Evolutionary conservation across 2,113 vertebrate genomes (phyloP).

Genomic region (Octodon degus): DNA sequence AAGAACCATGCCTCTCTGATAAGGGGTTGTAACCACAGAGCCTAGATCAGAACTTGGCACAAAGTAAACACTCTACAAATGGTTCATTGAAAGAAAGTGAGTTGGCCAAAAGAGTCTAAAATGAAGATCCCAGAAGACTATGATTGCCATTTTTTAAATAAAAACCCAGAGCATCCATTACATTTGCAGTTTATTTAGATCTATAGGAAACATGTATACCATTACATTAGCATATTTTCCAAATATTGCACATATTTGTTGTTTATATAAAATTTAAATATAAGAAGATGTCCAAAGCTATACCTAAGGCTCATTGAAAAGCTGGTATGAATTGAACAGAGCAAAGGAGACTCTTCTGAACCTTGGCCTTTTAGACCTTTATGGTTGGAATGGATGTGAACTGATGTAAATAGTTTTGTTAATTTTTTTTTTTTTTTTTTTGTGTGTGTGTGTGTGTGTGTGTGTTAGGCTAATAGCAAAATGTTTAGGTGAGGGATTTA

Average conservation of each 20-base stretch:
- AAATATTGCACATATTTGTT: background rate
- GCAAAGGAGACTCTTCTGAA: background rate
- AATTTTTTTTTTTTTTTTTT: conserved; percentile 3
- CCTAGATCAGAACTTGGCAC: background rate
- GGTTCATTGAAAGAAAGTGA: background rate
- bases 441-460: background rate
- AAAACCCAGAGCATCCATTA: background rate
- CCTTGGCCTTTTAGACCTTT: background rate
- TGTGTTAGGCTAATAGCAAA: background rate
- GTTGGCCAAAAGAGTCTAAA: background rate
- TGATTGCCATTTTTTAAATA: conserved; percentile 15
- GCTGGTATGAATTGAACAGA: background rate
- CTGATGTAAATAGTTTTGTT: background rate
- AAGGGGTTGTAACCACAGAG: background rate
- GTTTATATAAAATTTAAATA: conserved; percentile 16
- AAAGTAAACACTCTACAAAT: background rate
- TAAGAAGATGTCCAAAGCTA: background rate
- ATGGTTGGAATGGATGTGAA: background rate
- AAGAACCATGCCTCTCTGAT: background rate
- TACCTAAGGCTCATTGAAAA: background rate
- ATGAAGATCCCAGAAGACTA: background rate
- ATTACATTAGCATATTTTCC: background rate
- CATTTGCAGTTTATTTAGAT: conserved; percentile 43
- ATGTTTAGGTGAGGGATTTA: background rate
- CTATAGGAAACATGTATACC: background rate